These are phyloP conservation scores for Lepidurus couesii DNA, from an alignment of 1,140 invertebrate genomes.

Conservation along the genomic window DNA sequence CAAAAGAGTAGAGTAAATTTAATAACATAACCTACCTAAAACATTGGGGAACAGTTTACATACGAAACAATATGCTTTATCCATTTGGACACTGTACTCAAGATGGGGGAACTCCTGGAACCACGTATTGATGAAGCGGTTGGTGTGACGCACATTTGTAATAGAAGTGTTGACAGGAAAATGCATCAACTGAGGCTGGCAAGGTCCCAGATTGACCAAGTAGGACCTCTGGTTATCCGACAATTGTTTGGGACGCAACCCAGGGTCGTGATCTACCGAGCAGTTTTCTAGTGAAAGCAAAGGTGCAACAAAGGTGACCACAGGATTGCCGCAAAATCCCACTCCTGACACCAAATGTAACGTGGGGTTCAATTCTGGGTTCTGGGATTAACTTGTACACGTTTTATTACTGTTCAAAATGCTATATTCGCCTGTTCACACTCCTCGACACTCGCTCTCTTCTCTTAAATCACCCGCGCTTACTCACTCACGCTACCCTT, in stretches of 20 bases:
- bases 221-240: constrained; percentile 14
- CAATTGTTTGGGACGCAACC: constrained; percentile 2
- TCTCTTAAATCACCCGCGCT: too few relatives aligned
- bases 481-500: too few relatives aligned
- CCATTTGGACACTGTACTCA: constrained; percentile 17
- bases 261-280: constrained; percentile 14
- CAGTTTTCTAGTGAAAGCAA: not conserved
- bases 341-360: too few relatives aligned
- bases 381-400: too few relatives aligned
- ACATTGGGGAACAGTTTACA: constrained; percentile 11
- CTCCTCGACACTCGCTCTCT: too few relatives aligned
- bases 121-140: not conserved
- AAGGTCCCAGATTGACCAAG: constrained; percentile 21
- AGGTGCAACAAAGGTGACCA: not conserved
- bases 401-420: too few relatives aligned
- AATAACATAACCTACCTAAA: not conserved
- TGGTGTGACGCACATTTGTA: not conserved
- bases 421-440: too few relatives aligned
- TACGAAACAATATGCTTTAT: constrained; percentile 15
- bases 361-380: too few relatives aligned
- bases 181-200: not conserved
- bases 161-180: constrained; percentile 10
- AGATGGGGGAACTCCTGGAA: constrained; percentile 20
- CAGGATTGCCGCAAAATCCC: too few relatives aligned
- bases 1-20: not conserved